Evolutionary conservation across 2,888 invertebrate species (phyloP), one percentile per base, ranked within the genome.

Genomic region (Physocephala rufipes): DNA sequence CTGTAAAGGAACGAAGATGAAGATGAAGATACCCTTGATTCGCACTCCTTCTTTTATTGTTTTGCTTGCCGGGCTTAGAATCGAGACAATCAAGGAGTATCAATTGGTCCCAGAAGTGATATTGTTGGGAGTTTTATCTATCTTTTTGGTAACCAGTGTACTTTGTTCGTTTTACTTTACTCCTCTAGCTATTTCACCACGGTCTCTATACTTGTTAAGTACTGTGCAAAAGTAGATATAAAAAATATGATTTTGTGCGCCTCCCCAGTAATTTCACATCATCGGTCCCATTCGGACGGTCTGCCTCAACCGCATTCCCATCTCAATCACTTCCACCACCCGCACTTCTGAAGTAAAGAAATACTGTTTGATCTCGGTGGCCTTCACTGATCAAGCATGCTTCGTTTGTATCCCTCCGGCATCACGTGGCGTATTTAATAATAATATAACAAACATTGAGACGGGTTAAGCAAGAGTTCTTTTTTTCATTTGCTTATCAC

Each of bases 71-170:
- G 43, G 12, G 24, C 19, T 26, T 59, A 19, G 21, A 16, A 79
- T 80, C 76, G 49, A 61, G 47, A 28, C 49, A 68, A 30, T 59
- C 49, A 75, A 74, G 71, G 73, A 76, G 78, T 78, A 78, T 80
- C 78, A 79, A 81, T 81, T 81, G 81, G 79, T 80, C 78, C 78
- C 79, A 73, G 77, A 78, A 78, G 79, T 79, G 79, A 79, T 81
- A 55, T 61, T 69, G 69, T 58, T 58, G 13, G n/a, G n/a, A n/a
- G n/a, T n/a, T n/a, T n/a, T n/a, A n/a, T n/a, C n/a, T n/a, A n/a
- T n/a, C n/a, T n/a, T n/a, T n/a, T n/a, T n/a, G n/a, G n/a, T n/a
- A n/a, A n/a, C n/a, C n/a, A n/a, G n/a, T n/a, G n/a, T 2, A 45
- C 61, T 49, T 24, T 30, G 19, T 26, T 36, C 70, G 51, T n/a